Evolutionary conservation across 2,113 vertebrate genomes (phyloP).

Genomic region (Pedionomus torquatus): DNA sequence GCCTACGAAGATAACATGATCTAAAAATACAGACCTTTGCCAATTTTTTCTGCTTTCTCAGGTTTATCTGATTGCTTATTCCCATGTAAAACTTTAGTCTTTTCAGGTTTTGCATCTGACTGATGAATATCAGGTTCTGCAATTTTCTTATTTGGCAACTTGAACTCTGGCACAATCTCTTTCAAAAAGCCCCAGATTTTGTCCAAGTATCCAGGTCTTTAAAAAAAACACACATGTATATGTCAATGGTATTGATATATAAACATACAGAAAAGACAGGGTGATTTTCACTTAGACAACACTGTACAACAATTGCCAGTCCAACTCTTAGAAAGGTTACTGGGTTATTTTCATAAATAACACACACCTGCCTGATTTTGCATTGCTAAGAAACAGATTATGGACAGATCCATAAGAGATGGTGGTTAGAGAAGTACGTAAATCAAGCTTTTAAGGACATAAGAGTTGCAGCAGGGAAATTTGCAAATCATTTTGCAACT

Average conservation of each 20-base stretch:
- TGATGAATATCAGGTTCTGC: conserved; percentile 46
- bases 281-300: not conserved
- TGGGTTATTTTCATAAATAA: not conserved
- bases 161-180: conserved; percentile 81
- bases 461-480: not conserved
- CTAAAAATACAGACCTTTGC: conserved; percentile 73
- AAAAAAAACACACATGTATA: not conserved
- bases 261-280: not conserved
- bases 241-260: not conserved
- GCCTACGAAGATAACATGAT: not conserved
- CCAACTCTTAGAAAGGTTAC: not conserved
- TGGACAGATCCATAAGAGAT: not conserved
- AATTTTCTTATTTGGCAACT: conserved; percentile 55
- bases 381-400: not conserved
- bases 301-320: not conserved
- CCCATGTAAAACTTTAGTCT: not conserved
- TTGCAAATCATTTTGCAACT: not conserved
- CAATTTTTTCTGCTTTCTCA: conserved; percentile 54
- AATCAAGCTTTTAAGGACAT: not conserved
- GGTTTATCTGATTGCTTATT: conserved; percentile 53
- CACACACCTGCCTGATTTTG: not conserved
- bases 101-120: conserved; percentile 47
- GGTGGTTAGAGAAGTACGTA: not conserved
- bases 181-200: conserved; percentile 86
- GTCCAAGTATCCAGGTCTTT: conserved; percentile 72